These are phyloP conservation scores for Eurytemora carolleeae DNA, from an alignment of 1,140 invertebrate species.

Conservation along the genomic window DNA sequence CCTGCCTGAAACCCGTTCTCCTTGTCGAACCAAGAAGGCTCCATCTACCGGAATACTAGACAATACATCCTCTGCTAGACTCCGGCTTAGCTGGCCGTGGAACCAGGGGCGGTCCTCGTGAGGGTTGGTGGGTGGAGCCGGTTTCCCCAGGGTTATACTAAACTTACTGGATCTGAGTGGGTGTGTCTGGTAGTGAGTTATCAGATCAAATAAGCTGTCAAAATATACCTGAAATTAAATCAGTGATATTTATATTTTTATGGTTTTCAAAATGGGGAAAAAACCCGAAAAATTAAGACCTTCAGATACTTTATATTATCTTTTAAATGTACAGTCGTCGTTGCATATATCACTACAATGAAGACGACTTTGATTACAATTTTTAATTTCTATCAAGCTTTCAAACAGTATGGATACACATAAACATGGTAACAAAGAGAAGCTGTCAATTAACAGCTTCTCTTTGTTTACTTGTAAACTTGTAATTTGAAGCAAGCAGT, in stretches of 20 bases:
- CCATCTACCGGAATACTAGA: slow-evolving; percentile 61
- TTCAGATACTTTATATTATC: background rate
- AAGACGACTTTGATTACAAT: no score
- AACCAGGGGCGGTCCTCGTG: slow-evolving; percentile 82
- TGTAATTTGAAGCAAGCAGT: background rate
- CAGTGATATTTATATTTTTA: slow-evolving; percentile 72
- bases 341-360: no score
- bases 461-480: no score
- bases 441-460: no score
- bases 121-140: slow-evolving; percentile 81
- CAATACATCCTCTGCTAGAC: slow-evolving; percentile 65
- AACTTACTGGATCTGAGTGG: slow-evolving; percentile 58
- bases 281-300: slow-evolving; percentile 34
- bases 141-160: slow-evolving; percentile 60
- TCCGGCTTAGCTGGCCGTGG: slow-evolving; percentile 52
- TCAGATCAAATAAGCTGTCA: slow-evolving; percentile 76
- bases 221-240: slow-evolving; percentile 64
- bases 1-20: slow-evolving; percentile 59
- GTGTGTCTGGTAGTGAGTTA: slow-evolving; percentile 69
- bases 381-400: no score
- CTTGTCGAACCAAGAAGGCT: slow-evolving; percentile 71
- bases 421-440: no score
- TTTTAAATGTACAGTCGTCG: no score
- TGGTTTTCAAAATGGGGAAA: slow-evolving; percentile 28
- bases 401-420: no score